A percentile compares a stretch with the other conserved stretches of the same genome.
Conservation (phyloP, 2,113 vertebrate genomes). For the Aythya baeri region DNA sequence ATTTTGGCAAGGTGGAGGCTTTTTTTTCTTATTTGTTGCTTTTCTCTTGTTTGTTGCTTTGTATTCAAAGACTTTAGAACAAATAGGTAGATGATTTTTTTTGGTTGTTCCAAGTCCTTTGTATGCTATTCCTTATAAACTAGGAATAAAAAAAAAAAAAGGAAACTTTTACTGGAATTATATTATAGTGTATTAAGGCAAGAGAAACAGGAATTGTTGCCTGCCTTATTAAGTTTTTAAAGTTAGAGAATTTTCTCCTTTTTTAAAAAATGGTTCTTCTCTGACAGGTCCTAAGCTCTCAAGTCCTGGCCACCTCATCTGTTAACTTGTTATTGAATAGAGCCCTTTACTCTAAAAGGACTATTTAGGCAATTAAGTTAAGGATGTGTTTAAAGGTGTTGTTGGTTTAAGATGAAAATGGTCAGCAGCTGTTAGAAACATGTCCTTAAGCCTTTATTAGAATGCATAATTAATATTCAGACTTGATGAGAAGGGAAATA, state of each 20-base stretch:
- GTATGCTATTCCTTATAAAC: neutral
- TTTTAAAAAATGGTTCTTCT: neutral
- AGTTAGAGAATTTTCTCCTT: neutral
- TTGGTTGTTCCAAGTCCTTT: neutral
- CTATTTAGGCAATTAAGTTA: constrained; percentile 20
- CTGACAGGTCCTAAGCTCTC: neutral
- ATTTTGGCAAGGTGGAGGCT: neutral
- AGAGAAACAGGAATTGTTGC: neutral
- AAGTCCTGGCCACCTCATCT: neutral
- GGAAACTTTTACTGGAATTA: neutral
- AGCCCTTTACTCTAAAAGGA: neutral
- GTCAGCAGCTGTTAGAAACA: constrained; percentile 50
- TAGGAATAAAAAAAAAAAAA: neutral
- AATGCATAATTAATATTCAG: constrained; percentile 58
- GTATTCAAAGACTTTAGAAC: neutral
- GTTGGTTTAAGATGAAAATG: constrained; percentile 39
- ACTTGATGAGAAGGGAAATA: constrained; percentile 52
- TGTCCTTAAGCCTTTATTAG: constrained; percentile 46
- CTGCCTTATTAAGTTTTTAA: neutral
- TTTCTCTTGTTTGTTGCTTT: neutral
- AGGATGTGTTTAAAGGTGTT: neutral
- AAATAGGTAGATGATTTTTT: neutral
- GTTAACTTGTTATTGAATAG: neutral
- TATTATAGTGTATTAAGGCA: neutral
- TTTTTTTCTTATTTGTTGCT: neutral